phyloP scores from a whole-genome alignment of 2,797 vertebrate genomes.

The Epinephelus coioides region DNA sequence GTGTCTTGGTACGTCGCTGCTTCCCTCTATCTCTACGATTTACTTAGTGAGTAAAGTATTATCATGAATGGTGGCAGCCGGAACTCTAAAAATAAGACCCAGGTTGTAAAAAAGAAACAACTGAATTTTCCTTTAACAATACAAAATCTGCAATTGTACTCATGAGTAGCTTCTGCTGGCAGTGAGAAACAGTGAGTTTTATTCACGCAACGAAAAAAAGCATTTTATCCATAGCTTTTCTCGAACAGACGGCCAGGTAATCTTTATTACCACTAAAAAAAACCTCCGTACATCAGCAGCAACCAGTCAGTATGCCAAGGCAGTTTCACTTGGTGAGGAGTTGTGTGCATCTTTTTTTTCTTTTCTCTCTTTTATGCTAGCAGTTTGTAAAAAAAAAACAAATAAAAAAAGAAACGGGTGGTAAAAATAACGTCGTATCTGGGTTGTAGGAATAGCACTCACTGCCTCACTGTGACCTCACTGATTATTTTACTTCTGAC shows the following conservation, averaged over 20 bases:
- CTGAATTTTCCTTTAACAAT: conserved; percentile 68
- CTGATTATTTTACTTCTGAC: conserved; percentile 76
- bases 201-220: conserved; percentile 70
- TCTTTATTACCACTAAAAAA: conserved; percentile 40
- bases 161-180: conserved; percentile 77
- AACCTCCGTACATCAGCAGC: conserved; percentile 61
- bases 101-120: conserved; percentile 58
- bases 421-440: conserved; percentile 51
- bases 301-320: conserved; percentile 51
- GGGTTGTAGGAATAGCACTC: conserved; percentile 83
- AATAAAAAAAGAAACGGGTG: conserved; percentile 43
- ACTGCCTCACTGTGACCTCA: conserved; percentile 85
- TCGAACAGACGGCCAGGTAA: conserved; percentile 51
- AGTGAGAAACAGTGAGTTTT: conserved; percentile 82
- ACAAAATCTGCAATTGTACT: conserved; percentile 84
- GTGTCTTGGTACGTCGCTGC: conserved; percentile 56
- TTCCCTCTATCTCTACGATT: conserved; percentile 52
- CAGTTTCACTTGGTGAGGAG: conserved; percentile 52
- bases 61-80: conserved; percentile 53
- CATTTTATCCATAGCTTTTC: conserved; percentile 60
- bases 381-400: conserved; percentile 51
- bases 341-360: conserved; percentile 42
- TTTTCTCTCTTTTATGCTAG: conserved; percentile 30
- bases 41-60: conserved; percentile 56
- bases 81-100: conserved; percentile 50